Percentiles rank a stretch among this genome's conserved stretches.
Conservation (phyloP, 2,888 invertebrate species). For the Barypeithes pellucidus region DNA sequence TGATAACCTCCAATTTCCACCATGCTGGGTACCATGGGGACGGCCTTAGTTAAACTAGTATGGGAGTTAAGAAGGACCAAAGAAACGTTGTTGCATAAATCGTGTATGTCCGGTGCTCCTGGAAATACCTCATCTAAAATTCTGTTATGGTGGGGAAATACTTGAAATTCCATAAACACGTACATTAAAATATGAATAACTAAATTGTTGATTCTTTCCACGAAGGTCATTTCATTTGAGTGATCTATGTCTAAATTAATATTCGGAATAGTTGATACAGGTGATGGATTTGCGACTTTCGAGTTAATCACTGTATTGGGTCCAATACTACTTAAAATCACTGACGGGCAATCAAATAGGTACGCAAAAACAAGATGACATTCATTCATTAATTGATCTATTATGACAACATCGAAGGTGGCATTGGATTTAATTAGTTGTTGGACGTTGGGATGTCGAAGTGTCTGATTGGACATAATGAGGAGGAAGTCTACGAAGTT, state of each 20-base stretch:
- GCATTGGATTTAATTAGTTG: constrained; percentile 63
- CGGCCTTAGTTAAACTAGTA: constrained; percentile 70
- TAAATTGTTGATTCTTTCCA: constrained; percentile 74
- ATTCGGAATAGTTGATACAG: constrained; percentile 6
- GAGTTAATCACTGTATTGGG: constrained; percentile 70
- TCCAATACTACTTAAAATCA: constrained; percentile 70
- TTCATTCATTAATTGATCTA: constrained; percentile 72
- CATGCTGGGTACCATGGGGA: constrained; percentile 73
- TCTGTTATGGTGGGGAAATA: constrained; percentile 57
- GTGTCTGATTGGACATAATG: background rate
- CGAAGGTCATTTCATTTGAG: constrained; percentile 70
- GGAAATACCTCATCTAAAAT: constrained; percentile 58
- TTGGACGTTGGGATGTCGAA: constrained; percentile 58
- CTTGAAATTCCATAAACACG: constrained; percentile 53
- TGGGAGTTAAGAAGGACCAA: constrained; percentile 68
- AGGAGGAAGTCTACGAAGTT: background rate
- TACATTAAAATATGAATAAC: constrained; percentile 58
- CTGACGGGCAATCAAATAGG: constrained; percentile 66
- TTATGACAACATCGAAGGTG: constrained; percentile 68
- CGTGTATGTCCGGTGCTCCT: constrained; percentile 55
- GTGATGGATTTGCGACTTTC: constrained; percentile 70
- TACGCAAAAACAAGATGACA: constrained; percentile 68
- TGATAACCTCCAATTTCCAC: constrained; percentile 13
- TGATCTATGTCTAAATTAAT: background rate
- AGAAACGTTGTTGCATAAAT: constrained; percentile 60